A percentile compares a stretch with the other conserved stretches of the same genome.
Conservation (phyloP, 2,113 vertebrate genomes). For the Callaeas wilsoni region DNA sequence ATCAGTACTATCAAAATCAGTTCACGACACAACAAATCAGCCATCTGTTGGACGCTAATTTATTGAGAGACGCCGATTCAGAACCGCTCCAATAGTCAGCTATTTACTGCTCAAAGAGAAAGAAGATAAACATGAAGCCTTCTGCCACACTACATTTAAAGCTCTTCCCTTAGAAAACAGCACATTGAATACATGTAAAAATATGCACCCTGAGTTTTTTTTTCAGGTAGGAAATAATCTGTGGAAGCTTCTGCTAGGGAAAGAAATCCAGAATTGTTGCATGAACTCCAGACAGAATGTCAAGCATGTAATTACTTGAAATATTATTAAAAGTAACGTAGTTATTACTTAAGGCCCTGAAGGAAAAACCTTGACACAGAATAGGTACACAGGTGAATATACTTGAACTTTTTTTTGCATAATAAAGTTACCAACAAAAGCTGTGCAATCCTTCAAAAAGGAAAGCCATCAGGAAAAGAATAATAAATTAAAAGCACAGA, state of each 20-base stretch:
- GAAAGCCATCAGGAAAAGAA: not conserved
- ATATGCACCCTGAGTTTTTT: not conserved
- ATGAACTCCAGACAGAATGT: not conserved
- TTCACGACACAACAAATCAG: not conserved
- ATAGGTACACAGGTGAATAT: not conserved
- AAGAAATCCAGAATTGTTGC: not conserved
- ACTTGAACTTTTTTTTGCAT: not conserved
- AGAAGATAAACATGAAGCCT: not conserved
- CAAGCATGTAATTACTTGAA: not conserved
- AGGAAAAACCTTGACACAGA: not conserved
- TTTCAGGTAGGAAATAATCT: not conserved
- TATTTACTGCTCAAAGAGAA: not conserved
- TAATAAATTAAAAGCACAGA: not conserved
- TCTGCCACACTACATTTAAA: not conserved
- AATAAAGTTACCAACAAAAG: not conserved
- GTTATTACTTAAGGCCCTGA: not conserved
- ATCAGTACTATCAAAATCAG: not conserved
- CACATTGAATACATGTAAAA: not conserved
- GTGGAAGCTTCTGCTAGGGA: not conserved
- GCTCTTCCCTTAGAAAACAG: not conserved
- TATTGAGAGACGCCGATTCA: not conserved
- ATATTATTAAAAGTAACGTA: not conserved
- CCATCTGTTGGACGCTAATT: not conserved
- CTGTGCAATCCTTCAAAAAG: not conserved
- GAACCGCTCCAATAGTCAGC: not conserved